Conservation (phyloP, 2,888 invertebrate species). For the Pyrgus malvae region DNA sequence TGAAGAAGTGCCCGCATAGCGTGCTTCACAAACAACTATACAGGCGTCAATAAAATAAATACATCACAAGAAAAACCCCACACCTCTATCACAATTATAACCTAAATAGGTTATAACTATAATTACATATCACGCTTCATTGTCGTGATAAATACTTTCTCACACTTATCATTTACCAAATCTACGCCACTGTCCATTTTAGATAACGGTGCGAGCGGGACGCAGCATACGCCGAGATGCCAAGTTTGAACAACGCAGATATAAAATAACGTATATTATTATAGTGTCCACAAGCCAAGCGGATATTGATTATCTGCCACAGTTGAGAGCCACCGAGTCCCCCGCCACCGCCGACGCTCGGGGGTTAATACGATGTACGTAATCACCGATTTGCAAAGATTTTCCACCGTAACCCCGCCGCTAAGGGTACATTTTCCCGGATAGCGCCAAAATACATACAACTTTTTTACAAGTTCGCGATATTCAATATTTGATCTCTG, state of each 20-base stretch:
- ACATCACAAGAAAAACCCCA: conserved; percentile 52
- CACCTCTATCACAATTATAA: conserved; percentile 56
- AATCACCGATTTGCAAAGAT: conserved; percentile 35
- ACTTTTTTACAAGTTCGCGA: conserved; percentile 53
- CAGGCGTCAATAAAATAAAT: conserved; percentile 70
- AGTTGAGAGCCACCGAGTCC: conserved; percentile 78
- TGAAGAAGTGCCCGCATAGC: conserved; percentile 65
- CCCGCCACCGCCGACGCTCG: conserved; percentile 49
- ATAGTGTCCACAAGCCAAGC: conserved; percentile 83
- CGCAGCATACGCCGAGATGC: conserved; percentile 38
- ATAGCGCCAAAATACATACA: conserved; percentile 43
- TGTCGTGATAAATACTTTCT: conserved; percentile 82
- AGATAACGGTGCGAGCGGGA: conserved; percentile 76
- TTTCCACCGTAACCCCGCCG: conserved; percentile 52
- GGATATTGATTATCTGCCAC: conserved; percentile 84
- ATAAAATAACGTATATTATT: conserved; percentile 80
- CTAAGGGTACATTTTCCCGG: conserved; percentile 56
- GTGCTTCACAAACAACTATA: conserved; percentile 49
- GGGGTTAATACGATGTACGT: conserved; percentile 54
- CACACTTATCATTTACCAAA: conserved; percentile 82
- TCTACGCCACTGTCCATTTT: conserved; percentile 82
- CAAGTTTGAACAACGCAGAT: conserved; percentile 55
- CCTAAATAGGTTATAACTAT: conserved; percentile 76
- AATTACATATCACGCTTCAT: conserved; percentile 80
- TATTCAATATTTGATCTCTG: conserved; percentile 82